phyloP scores from a whole-genome alignment of 2,113 vertebrate species.

The Orcinus orca region DNA sequence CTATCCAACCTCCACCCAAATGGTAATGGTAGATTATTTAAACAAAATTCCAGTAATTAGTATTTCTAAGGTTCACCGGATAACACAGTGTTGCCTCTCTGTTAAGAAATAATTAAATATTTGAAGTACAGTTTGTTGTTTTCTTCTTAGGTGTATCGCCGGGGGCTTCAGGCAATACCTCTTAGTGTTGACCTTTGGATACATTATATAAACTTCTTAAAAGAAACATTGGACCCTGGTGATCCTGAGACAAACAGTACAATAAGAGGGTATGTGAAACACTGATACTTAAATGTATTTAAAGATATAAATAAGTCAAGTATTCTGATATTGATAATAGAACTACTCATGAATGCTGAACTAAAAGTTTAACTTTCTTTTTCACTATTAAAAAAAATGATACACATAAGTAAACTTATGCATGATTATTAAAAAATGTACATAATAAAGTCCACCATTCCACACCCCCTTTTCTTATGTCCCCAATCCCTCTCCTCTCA shows the following conservation, averaged over 20 bases:
- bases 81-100: constrained; percentile 89
- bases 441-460: not conserved
- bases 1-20: constrained; percentile 93
- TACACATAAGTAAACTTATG: not conserved
- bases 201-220: constrained; percentile 97
- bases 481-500: not conserved
- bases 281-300: not conserved
- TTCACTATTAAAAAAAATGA: not conserved
- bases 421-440: not conserved
- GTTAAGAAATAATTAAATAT: constrained; percentile 78
- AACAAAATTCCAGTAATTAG: constrained; percentile 90
- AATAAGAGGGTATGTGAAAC: constrained; percentile 91
- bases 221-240: constrained; percentile 92
- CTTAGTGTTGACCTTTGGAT: constrained; percentile 99
- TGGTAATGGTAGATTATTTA: constrained; percentile 95
- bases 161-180: constrained; percentile 97
- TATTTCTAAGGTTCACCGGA: constrained; percentile 91
- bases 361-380: constrained; percentile 22
- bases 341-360: constrained; percentile 1
- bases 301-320: not conserved
- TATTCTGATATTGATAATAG: constrained; percentile 6
- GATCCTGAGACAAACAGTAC: constrained; percentile 91
- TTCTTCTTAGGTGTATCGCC: constrained; percentile 94
- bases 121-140: constrained; percentile 82
- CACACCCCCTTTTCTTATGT: not conserved